Conservation (phyloP, 2,888 invertebrate genomes). For the Pemphredon lugubris region DNA sequence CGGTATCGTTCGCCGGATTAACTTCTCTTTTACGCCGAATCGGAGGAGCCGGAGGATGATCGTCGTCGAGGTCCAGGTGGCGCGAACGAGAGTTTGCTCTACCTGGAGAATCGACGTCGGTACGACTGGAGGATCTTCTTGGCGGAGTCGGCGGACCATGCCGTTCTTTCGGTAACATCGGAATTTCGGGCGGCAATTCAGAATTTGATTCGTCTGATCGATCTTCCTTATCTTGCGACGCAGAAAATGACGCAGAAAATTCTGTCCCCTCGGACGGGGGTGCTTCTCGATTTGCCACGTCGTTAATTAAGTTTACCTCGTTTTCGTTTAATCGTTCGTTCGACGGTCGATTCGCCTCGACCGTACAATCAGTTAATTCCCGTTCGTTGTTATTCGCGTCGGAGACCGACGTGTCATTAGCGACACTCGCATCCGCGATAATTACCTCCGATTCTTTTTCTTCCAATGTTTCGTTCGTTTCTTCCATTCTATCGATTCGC, state of each 20-base stretch:
- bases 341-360: not conserved
- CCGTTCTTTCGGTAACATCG: not conserved
- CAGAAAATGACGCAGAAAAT: too few relatives aligned
- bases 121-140: constrained; percentile 29
- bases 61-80: not conserved
- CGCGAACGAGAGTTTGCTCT: not conserved
- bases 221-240: too few relatives aligned
- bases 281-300: not conserved
- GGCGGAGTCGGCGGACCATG: constrained; percentile 28
- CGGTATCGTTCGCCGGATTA: not conserved
- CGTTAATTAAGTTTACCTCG: not conserved
- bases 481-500: not conserved
- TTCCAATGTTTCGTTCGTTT: not conserved
- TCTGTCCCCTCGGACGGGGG: too few relatives aligned
- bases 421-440: not conserved
- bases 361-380: not conserved
- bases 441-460: too few relatives aligned
- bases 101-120: constrained; percentile 12
- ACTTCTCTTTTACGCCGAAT: constrained; percentile 31
- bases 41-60: constrained; percentile 47
- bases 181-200: too few relatives aligned
- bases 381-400: not conserved
- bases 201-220: too few relatives aligned
- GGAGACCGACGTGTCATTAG: not conserved
- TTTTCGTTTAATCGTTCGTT: not conserved